Evolutionary conservation across 2,888 invertebrate genomes (phyloP).

Genomic region (Rhaphigaster nebulosa): DNA sequence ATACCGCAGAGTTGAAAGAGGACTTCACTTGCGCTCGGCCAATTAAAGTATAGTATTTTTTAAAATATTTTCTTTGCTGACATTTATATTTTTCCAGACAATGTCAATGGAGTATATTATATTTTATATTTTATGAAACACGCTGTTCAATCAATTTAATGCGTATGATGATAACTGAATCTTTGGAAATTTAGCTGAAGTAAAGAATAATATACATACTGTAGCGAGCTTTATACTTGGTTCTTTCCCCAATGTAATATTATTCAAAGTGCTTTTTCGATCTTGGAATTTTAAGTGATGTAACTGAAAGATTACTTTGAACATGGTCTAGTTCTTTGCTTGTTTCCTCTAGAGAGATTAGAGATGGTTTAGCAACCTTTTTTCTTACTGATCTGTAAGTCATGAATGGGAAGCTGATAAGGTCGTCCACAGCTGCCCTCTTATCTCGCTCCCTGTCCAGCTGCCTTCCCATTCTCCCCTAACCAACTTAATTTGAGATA

Average conservation of each 20-base stretch:
- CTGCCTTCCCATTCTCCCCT: neutral
- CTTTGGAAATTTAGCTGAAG: too few species aligned
- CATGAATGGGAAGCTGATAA: neutral
- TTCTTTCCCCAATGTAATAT: neutral
- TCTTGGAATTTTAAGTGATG: neutral
- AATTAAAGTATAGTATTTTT: too few species aligned
- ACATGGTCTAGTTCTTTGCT: neutral
- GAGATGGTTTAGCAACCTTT: neutral
- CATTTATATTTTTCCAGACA: too few species aligned
- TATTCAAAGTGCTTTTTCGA: neutral
- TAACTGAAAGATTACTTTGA: neutral
- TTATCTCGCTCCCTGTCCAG: neutral
- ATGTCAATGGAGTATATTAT: too few species aligned
- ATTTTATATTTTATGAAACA: too few species aligned
- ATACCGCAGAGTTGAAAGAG: too few species aligned
- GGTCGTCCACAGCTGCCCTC: neutral
- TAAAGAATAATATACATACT: too few species aligned
- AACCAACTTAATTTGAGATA: neutral
- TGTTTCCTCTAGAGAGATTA: neutral
- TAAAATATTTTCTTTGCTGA: too few species aligned
- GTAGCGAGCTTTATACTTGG: too few species aligned
- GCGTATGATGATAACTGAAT: too few species aligned
- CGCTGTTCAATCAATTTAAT: too few species aligned
- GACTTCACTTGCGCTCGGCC: too few species aligned
- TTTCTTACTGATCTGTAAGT: neutral